Percentiles rank a stretch among this genome's conserved stretches.
These are phyloP conservation scores for Amphiprion clarkii DNA, from an alignment of 2,797 vertebrate species.

Conservation along the genomic window DNA sequence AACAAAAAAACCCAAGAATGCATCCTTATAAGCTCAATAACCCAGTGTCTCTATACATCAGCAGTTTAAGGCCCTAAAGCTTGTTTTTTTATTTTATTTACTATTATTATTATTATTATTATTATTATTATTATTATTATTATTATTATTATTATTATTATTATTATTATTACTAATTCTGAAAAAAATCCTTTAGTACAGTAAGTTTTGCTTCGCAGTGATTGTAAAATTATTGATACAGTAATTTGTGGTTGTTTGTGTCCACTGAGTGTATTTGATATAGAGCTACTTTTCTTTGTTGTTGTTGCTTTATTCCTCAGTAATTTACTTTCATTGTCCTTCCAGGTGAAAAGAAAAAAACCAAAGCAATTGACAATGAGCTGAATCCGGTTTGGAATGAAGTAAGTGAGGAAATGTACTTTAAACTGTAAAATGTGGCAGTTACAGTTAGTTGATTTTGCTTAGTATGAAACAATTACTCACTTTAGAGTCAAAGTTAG, in stretches of 20 bases:
- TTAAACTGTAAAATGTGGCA: not conserved
- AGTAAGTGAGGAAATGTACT: constrained; percentile 80
- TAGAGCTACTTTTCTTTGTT: no score
- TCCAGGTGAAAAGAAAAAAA: constrained; percentile 98
- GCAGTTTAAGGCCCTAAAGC: not conserved
- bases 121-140: no score
- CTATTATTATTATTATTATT: no score
- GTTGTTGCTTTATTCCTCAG: not conserved
- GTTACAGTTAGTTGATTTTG: not conserved
- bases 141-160: no score
- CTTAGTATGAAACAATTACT: not conserved
- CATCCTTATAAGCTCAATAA: constrained; percentile 74
- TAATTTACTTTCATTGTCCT: constrained; percentile 32
- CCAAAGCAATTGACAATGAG: constrained; percentile 92
- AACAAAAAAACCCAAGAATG: not conserved
- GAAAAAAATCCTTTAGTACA: no score
- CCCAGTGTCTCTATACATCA: not conserved
- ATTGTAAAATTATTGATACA: not conserved
- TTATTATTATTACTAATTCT: no score
- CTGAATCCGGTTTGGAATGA: constrained; percentile 97
- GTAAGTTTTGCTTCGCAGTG: not conserved
- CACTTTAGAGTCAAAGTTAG: not conserved
- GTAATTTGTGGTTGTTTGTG: not conserved
- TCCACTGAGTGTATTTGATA: no score
- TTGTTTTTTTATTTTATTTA: not conserved